Evolutionary conservation across 2,797 vertebrate genomes (phyloP).

Genomic region (Coreius guichenoti): DNA sequence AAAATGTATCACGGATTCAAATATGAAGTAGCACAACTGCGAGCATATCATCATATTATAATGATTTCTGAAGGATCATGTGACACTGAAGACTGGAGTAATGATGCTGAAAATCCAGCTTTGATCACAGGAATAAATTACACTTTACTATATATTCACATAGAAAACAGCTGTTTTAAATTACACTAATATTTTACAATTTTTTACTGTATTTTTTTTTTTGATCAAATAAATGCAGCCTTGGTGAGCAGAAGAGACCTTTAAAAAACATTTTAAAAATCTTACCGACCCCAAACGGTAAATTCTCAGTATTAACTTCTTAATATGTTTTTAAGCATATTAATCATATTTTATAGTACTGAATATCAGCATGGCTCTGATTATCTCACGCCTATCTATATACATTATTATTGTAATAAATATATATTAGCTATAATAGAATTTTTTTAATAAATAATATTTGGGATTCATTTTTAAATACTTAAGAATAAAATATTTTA

Average conservation of each 20-base stretch:
- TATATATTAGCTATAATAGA: neutral
- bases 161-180: too few relatives aligned
- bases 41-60: neutral
- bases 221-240: neutral
- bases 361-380: neutral
- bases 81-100: neutral
- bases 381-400: neutral
- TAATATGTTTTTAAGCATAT: too few relatives aligned
- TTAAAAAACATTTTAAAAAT: neutral
- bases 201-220: neutral
- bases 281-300: neutral
- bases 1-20: too few relatives aligned
- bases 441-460: neutral
- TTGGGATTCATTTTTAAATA: neutral
- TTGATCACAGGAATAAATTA: neutral
- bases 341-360: neutral
- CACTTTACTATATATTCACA: neutral
- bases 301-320: neutral
- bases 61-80: neutral
- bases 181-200: too few relatives aligned
- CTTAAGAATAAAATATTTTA: neutral
- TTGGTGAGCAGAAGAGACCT: neutral
- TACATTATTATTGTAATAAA: neutral
- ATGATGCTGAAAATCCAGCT: neutral
- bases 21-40: neutral